A percentile compares a stretch with the other conserved stretches of the same genome.
These are phyloP conservation scores for Echinops telfairi DNA, from an alignment of 2,113 vertebrate genomes.

Conservation along the genomic window DNA sequence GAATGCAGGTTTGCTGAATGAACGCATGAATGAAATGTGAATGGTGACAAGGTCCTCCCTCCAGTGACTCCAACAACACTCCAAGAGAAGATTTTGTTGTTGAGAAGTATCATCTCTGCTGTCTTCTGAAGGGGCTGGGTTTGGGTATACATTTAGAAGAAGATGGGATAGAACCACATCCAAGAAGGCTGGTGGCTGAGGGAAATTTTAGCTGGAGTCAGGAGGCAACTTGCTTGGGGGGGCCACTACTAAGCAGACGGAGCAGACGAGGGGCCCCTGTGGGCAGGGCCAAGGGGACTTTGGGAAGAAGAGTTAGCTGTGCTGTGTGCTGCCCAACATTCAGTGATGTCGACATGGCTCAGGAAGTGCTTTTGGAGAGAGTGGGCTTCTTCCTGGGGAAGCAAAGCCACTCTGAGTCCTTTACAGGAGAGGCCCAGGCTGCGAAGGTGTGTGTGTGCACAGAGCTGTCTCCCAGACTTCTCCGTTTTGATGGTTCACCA, in stretches of 20 bases:
- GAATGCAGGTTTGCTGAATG: constrained; percentile 72
- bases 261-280: background rate
- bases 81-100: constrained; percentile 43
- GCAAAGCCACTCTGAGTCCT: background rate
- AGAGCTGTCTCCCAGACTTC: background rate
- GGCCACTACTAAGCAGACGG: background rate
- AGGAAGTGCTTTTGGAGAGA: background rate
- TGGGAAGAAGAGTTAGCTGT: background rate
- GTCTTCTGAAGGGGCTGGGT: background rate
- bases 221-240: background rate
- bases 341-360: background rate
- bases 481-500: background rate
- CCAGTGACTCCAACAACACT: constrained; percentile 41
- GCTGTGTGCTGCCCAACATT: background rate
- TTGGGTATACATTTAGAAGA: constrained; percentile 27
- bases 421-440: background rate
- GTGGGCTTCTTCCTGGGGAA: background rate
- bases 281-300: background rate
- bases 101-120: background rate
- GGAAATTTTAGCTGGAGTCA: constrained; percentile 6
- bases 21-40: constrained; percentile 83
- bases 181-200: background rate
- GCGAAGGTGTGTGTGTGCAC: background rate
- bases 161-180: background rate
- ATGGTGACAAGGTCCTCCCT: constrained; percentile 76